Base-by-base conservation (phyloP, 1,140 invertebrate species). In the Centruroides vittatus region DNA sequence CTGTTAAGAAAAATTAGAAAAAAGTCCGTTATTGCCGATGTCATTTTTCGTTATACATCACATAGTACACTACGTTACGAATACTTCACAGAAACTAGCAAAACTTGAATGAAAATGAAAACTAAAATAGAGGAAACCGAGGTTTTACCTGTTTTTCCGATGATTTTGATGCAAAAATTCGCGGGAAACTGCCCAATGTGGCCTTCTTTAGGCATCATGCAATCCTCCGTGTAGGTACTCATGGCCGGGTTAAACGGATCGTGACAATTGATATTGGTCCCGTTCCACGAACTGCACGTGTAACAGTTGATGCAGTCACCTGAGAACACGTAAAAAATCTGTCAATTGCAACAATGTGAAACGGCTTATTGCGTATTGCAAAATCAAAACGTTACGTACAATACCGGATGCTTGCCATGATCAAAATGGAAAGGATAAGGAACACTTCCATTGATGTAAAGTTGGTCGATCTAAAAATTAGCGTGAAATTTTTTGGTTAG, bases 111-210 rank as follows among this genome's bases (percentile, higher is more conserved):
- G 23, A 23, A 23, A 23, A 23, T 2, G 23, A 23, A 1, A 23
- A 23, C 13, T 13, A 12, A 6, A 11, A 6, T 51, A 57, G 5
- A 3, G 34, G 35, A 49, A 5, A n/a, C 3, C 35, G 8, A 48
- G 35, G 36, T 53, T 13, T 72, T 68, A 79, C 78, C 71, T 59
- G 73, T 76, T 55, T 60, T 73, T 5, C 78, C 78, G 53, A 75
- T 75, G 13, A 80, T 70, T 70, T 83, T 83, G 55, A 82, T 77
- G 68, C 81, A 83, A 66, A 79, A 79, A 60, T 80, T 78, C 7
- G 78, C 81, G 3, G 81, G 81, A 69, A 82, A 82, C 49, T 72
- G 68, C 5, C 81, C 81, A 36, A 75, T 73, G 62, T 82, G 75
- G 12, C 74, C 74, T 67, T 75, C 72, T 67, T 80, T 78, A 23